These are phyloP conservation scores for Lasioglossum oenotherae DNA, from an alignment of 2,888 invertebrate genomes.

Conservation along the genomic window DNA sequence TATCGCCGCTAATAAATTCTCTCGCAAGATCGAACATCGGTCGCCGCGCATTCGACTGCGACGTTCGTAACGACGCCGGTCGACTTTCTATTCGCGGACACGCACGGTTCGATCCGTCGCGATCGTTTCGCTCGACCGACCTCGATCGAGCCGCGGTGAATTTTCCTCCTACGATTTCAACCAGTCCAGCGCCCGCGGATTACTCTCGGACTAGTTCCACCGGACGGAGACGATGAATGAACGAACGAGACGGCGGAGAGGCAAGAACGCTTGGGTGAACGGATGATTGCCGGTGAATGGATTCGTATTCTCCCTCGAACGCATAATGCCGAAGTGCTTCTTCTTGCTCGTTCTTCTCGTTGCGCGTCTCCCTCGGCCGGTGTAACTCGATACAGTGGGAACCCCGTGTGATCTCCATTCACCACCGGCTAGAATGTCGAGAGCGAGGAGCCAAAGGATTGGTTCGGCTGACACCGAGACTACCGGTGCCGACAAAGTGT, in stretches of 20 bases:
- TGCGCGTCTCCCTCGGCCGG: slow-evolving; percentile 71
- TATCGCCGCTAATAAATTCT: neutral
- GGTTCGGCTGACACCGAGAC: slow-evolving; percentile 69
- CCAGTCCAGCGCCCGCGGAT: slow-evolving; percentile 6
- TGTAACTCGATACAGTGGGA: slow-evolving; percentile 84
- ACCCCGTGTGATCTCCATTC: slow-evolving; percentile 79
- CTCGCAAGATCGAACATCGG: neutral
- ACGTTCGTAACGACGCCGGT: slow-evolving; percentile 64
- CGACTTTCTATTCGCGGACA: slow-evolving; percentile 64
- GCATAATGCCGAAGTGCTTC: slow-evolving; percentile 72
- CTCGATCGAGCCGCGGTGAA: slow-evolving; percentile 10
- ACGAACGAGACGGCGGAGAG: slow-evolving; percentile 17
- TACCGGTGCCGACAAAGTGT: slow-evolving; percentile 67
- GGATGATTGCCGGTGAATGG: slow-evolving; percentile 79
- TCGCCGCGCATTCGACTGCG: slow-evolving; percentile 68
- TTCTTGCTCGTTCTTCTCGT: slow-evolving; percentile 58
- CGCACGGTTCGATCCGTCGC: neutral
- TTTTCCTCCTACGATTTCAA: slow-evolving; percentile 10
- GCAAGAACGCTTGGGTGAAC: slow-evolving; percentile 68
- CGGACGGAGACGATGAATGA: slow-evolving; percentile 56
- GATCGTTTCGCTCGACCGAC: slow-evolving; percentile 15
- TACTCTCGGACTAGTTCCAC: slow-evolving; percentile 10
- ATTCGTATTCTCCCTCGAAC: slow-evolving; percentile 75
- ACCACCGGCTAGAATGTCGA: slow-evolving; percentile 75
- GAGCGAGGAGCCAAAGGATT: slow-evolving; percentile 78